Evolutionary conservation across 2,888 invertebrate species (phyloP).

Genomic region (Ypsolopha scabrella): DNA sequence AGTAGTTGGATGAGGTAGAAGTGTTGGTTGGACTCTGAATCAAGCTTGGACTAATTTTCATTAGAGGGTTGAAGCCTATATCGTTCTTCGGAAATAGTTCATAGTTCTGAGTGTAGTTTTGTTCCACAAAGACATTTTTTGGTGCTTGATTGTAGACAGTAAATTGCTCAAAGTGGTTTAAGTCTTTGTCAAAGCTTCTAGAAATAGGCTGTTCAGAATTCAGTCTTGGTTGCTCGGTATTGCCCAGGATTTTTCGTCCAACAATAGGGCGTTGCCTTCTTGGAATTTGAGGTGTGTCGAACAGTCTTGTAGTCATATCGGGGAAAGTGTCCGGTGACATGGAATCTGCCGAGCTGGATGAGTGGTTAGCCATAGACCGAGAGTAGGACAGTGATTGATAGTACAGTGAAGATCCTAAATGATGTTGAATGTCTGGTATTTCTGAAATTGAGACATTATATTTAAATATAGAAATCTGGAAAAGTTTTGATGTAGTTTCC

Average conservation of each 20-base stretch:
- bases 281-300: neutral
- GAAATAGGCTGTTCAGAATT: neutral
- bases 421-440: conserved; percentile 1
- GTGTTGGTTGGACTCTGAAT: conserved; percentile 5
- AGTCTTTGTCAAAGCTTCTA: neutral
- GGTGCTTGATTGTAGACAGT: conserved; percentile 18
- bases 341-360: conserved; percentile 51
- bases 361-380: conserved; percentile 25
- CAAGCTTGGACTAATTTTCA: conserved; percentile 9
- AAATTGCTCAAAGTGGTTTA: conserved; percentile 1
- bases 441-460: conserved; percentile 21
- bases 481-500: neutral
- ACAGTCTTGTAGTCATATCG: conserved; percentile 16
- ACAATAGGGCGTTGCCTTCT: conserved; percentile 35
- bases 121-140: conserved; percentile 7
- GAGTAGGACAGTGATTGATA: conserved; percentile 23
- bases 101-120: conserved; percentile 18
- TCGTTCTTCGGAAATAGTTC: conserved; percentile 43
- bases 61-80: conserved; percentile 24
- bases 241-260: conserved; percentile 32
- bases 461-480: neutral
- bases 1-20: conserved; percentile 6
- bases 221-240: neutral
- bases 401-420: conserved; percentile 11
- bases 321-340: conserved; percentile 49